Evolutionary conservation across 2,888 invertebrate genomes (phyloP).

Genomic region (Phalera bucephala): DNA sequence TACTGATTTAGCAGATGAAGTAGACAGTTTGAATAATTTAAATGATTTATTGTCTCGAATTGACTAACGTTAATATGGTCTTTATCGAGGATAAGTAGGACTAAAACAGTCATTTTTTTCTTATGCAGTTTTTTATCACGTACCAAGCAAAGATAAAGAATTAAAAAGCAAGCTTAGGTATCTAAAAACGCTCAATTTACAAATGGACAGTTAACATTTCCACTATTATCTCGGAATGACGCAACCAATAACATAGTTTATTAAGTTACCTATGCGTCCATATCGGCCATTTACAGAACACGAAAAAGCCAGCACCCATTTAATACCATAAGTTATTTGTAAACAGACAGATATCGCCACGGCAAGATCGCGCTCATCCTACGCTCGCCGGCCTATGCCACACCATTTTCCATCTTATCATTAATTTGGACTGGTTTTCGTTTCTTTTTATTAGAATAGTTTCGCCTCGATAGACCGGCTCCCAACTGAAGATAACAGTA

Average conservation of each 20-base stretch:
- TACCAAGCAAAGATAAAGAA: too few relatives aligned
- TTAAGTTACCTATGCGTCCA: not conserved
- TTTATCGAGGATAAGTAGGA: too few relatives aligned
- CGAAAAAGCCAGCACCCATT: constrained; percentile 10
- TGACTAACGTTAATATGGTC: too few relatives aligned
- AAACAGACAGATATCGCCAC: constrained; percentile 20
- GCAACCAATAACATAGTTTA: constrained; percentile 1
- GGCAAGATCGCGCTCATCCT: constrained; percentile 27
- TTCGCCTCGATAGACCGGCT: constrained; percentile 74
- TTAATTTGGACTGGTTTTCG: constrained; percentile 74
- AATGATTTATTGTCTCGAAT: too few relatives aligned
- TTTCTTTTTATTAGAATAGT: constrained; percentile 77
- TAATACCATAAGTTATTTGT: constrained; percentile 27
- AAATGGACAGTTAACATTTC: not conserved
- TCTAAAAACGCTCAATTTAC: too few relatives aligned
- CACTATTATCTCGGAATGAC: not conserved
- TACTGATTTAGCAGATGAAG: too few relatives aligned
- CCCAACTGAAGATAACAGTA: constrained; percentile 76
- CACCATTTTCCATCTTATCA: constrained; percentile 50
- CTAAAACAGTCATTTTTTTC: too few relatives aligned
- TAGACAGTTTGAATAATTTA: too few relatives aligned
- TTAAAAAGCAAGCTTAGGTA: too few relatives aligned
- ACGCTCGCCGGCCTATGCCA: constrained; percentile 37
- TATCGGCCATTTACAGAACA: not conserved
- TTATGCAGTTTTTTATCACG: too few relatives aligned